Conservation (phyloP, 2,113 vertebrate species). For the Siphamia tubifer region DNA sequence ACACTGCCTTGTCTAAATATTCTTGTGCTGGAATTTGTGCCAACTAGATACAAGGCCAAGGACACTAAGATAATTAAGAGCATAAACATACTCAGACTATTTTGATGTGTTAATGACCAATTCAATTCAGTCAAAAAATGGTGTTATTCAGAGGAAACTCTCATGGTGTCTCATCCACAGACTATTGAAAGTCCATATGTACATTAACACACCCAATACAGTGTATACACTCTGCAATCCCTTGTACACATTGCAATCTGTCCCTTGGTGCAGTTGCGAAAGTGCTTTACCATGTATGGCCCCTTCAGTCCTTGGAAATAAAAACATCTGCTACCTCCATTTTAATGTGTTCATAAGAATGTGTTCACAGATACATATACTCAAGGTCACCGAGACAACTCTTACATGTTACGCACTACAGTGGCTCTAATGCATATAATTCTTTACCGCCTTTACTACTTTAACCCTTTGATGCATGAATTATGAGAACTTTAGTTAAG, state of each 20-base stretch:
- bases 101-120: neutral
- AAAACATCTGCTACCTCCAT: conserved; percentile 31
- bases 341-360: conserved; percentile 23
- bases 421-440: neutral
- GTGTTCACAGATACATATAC: conserved; percentile 21
- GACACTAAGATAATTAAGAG: neutral
- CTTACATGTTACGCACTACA: neutral
- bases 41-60: neutral
- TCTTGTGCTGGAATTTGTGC: neutral
- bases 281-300: conserved; percentile 43
- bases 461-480: no score
- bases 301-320: conserved; percentile 9
- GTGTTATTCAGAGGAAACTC: neutral
- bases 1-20: neutral
- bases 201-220: neutral
- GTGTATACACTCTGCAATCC: neutral
- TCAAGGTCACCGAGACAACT: neutral
- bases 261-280: neutral
- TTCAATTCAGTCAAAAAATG: neutral
- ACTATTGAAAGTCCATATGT: neutral
- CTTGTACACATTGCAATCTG: neutral
- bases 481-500: no score
- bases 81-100: neutral
- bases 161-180: neutral
- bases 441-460: neutral